phyloP scores from a whole-genome alignment of 2,797 vertebrate species.

The Labeo calbasu region DNA sequence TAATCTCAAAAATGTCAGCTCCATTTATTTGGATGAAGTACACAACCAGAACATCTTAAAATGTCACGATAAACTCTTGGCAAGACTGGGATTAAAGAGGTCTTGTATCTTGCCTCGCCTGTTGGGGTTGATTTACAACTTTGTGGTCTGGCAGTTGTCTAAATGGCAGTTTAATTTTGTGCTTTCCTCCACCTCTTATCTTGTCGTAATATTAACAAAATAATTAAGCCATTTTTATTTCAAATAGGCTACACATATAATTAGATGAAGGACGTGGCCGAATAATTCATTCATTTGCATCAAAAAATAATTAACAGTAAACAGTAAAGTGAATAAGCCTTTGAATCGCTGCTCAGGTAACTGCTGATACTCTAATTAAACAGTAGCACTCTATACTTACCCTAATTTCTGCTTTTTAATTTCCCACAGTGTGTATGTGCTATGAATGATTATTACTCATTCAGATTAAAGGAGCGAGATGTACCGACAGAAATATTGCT shows the following conservation, averaged over 20 bases:
- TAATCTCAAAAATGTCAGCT: constrained; percentile 52
- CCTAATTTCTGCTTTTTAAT: constrained; percentile 15
- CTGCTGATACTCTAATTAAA: constrained; percentile 25
- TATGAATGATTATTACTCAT: constrained; percentile 14
- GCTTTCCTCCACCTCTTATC: background rate
- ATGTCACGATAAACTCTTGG: constrained; percentile 34
- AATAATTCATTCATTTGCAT: constrained; percentile 5
- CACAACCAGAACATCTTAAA: constrained; percentile 47
- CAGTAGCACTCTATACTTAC: constrained; percentile 9
- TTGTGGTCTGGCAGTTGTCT: constrained; percentile 15
- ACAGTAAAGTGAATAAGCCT: background rate
- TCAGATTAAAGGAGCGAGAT: constrained; percentile 29
- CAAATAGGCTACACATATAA: background rate
- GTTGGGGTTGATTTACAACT: constrained; percentile 46
- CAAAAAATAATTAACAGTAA: constrained; percentile 1
- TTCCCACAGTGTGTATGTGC: constrained; percentile 19
- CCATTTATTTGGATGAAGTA: constrained; percentile 58
- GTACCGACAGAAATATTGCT: constrained; percentile 17
- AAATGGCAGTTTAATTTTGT: background rate
- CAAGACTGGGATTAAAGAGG: constrained; percentile 25
- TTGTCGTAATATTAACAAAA: background rate
- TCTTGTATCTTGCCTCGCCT: constrained; percentile 11
- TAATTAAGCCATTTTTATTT: constrained; percentile 7
- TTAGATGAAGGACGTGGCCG: background rate
- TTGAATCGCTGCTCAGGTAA: constrained; percentile 20